Evolutionary conservation across 2,888 invertebrate species (phyloP), one percentile per base, ranked within the genome.

Genomic region (Diarsia brunnea): DNA sequence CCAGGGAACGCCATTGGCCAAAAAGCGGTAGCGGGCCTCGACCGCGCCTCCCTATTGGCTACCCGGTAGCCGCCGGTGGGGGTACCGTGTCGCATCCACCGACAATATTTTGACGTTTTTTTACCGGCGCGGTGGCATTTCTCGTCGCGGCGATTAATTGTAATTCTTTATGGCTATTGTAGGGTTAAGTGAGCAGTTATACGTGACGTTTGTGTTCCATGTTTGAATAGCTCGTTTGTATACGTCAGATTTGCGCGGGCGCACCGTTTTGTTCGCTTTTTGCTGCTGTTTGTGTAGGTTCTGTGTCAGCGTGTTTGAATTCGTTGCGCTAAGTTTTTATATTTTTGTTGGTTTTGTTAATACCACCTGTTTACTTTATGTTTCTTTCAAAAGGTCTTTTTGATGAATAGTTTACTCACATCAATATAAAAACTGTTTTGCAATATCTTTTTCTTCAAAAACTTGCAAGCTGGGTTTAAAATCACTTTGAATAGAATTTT

Each of bases 51-150:
- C 93, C 94, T 89, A 96, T 96, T 96, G 96, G 96, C 93, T 91
- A 89, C 90, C 89, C 90, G 88, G 88, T 91, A 88, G 91, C 90
- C 89, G 89, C 90, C 92, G 90, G 93, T 93, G 93, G 95, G 95
- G 95, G 91, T 89, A 88, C 89, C 89, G 89, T 90, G 91, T 90
- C 91, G 92, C 91, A 86, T 90, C 89, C 89, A 90, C 92, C 84
- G 94, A 93, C 94, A 94, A 95, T 95, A 95, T 96, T 96, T 95
- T 95, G 95, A 95, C 94, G 94, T 95, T 96, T 96, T 95, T 95
- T 96, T 93, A 88, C 90, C 86, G 90, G 89, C 91, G 92, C 94
- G 94, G 95, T 95, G 96, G 96, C 95, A 95, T 96, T 95, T 95
- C 93, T 93, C 93, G 95, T 90, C 94, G 94, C 92, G 89, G 92